Base-by-base conservation (phyloP, 1,140 invertebrate genomes). In the Zaprionus nigranus region DNA sequence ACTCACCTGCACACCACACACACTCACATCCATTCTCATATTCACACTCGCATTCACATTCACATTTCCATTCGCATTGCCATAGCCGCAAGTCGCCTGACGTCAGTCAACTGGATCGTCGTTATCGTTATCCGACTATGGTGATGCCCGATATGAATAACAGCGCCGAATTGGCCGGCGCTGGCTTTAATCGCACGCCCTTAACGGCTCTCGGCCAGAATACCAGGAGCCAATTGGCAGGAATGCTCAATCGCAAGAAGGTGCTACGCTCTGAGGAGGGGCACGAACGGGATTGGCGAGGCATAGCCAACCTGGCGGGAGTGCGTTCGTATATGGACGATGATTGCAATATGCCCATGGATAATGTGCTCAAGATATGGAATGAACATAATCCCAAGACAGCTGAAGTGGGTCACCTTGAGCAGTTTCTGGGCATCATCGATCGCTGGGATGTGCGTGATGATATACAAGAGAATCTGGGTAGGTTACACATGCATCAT, bases 401-500 rank as follows among this genome's bases (percentile, higher is more conserved):
- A 17, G 92, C 93, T 38, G 94, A 93, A 22, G 87, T 96, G 53
- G 91, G 93, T 9, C 87, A 94, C 73, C 92, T 96, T 11, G 90
- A 94, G 72, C 66, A 81, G 36, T 93, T 92, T 79, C 92, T 96
- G 6, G 93, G 94, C 69, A 87, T 94, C 61, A 93, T 96, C 46
- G 95, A 96, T 78, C 93, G 96, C 73, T 96, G 94, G 93, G 96
- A 96, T 92, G 93, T 96, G 46, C 78, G 95, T 15, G 94, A 95
- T 71, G 95, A 96, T 84, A 93, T 94, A 17, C 78, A 90, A 64
- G 77, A 92, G 40, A 90, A 94, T 26, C 92, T 96, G 74, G 93
- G 95, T 96, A 91, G 83, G 93, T 92, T 68, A 62, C 11, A 58
- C 38, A 43, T 12, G 17, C 12, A 13, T 13, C n/a, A 5, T 2